Evolutionary conservation across 2,888 invertebrate species (phyloP).

Genomic region (Synanthedon tipuliformis): DNA sequence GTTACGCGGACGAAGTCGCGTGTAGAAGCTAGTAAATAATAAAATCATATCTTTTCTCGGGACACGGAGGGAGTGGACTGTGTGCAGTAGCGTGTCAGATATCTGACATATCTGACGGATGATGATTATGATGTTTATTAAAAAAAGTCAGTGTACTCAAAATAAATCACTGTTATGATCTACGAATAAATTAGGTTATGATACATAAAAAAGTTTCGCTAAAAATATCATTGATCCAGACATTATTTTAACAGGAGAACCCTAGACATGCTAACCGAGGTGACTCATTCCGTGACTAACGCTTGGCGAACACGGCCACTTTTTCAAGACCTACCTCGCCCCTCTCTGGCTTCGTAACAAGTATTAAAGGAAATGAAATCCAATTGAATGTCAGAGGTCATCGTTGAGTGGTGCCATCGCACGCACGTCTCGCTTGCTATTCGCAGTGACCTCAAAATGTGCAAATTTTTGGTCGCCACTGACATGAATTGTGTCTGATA

Average conservation of each 20-base stretch:
- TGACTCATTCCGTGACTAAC: conserved; percentile 22
- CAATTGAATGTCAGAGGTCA: conserved; percentile 21
- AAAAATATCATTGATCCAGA: background rate
- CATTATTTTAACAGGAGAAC: background rate
- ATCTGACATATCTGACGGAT: no score
- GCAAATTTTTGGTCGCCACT: conserved; percentile 1
- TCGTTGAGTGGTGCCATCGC: conserved; percentile 22
- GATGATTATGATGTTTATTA: no score
- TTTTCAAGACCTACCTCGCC: conserved; percentile 18
- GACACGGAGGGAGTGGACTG: no score
- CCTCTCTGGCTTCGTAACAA: conserved; percentile 7
- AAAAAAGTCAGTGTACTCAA: no score
- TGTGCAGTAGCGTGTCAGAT: no score
- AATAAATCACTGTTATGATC: no score
- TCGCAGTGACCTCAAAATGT: conserved; percentile 12
- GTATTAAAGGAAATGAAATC: conserved; percentile 8
- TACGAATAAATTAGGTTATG: no score
- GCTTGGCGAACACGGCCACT: conserved; percentile 18
- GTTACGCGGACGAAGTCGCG: no score
- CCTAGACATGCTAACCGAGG: conserved; percentile 2
- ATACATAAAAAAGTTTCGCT: background rate
- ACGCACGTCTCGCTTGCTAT: conserved; percentile 32
- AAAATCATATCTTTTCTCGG: no score
- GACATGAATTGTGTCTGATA: background rate
- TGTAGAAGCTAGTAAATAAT: no score